A percentile compares a stretch with the other conserved stretches of the same genome.
These are phyloP conservation scores for Amazona guildingii DNA, from an alignment of 2,113 vertebrate genomes.

Conservation along the genomic window DNA sequence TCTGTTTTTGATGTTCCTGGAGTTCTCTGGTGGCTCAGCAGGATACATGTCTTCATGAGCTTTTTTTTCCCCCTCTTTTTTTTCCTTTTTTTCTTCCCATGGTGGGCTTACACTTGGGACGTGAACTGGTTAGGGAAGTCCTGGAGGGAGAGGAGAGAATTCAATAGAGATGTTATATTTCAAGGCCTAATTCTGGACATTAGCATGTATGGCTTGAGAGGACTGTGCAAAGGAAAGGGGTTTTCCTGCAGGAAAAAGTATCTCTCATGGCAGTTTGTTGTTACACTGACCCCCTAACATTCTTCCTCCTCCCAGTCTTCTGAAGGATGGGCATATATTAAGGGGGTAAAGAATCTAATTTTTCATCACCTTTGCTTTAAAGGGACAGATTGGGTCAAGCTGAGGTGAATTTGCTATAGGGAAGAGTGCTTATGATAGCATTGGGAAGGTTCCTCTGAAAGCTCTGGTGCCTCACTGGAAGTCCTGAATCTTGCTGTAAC, in stretches of 20 bases:
- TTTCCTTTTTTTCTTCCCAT: background rate
- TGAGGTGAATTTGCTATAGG: background rate
- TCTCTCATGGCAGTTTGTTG: background rate
- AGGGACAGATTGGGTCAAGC: background rate
- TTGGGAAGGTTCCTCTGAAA: background rate
- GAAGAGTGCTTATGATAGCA: background rate
- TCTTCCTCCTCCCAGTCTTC: background rate
- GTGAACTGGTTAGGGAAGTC: background rate
- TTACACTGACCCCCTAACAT: background rate
- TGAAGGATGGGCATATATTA: background rate
- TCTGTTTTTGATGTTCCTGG: constrained; percentile 68
- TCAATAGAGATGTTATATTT: background rate
- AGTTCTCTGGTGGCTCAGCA: constrained; percentile 66
- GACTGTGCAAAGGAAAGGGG: background rate
- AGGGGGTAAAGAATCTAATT: background rate
- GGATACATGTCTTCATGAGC: constrained; percentile 53
- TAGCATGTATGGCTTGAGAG: background rate
- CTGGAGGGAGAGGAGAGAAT: background rate
- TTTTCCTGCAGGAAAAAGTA: background rate
- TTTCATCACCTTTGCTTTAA: background rate
- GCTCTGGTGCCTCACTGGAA: background rate
- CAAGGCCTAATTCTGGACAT: background rate
- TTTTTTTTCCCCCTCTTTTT: background rate
- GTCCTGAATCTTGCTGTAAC: background rate
- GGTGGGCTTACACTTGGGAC: background rate